Base-by-base conservation (phyloP, 2,888 invertebrate species). In the Drosophila falleni region DNA sequence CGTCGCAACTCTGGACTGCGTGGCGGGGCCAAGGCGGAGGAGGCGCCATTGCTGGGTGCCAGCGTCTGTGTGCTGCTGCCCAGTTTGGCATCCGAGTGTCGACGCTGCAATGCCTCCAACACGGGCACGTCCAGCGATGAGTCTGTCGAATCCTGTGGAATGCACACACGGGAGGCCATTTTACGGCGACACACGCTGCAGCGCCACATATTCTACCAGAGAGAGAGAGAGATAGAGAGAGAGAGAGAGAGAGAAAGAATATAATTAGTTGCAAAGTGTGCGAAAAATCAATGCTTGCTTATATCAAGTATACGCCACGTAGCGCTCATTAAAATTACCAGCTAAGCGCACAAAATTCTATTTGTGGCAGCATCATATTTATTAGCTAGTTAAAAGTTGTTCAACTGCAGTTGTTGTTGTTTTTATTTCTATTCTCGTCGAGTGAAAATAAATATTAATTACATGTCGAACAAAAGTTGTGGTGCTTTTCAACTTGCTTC, bases 121-220 rank as follows among this genome's bases (percentile, higher is more conserved):
- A 96, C 95, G 1, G 97, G 97, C 68, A 97, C 95, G 70, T 97
- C 97, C 71, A 97, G 93, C 81, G 95, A 93, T 3, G 97, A 97
- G 92, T 97, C 97, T n/a, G 96, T 96, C 72, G 97, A 97, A 91
- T 97, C 97, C 91, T 97, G 97, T 4, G 95, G 94, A 33, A 97
- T 94, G 54, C 96, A 96, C 33, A 96, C 94, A 31, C 97, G 94
- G 13, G 96, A 96, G 61, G 95, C 96, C 76, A 97, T 94, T 93
- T 97, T 97, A 77, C 96, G 95, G 33, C 97, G 95, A 91, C 97
- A 98, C 16, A 97, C 97, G 79, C 97, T 97, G 93, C 97, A 98
- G 66, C 96, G 95, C 97, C 97, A 98, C 84, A 95, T 95, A 78
- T 94, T 95, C 96, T 96, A 16, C 9, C 23, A 0, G 26, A 16